These are phyloP conservation scores for Epinephelus lanceolatus DNA, from an alignment of 2,113 vertebrate species.

Conservation along the genomic window DNA sequence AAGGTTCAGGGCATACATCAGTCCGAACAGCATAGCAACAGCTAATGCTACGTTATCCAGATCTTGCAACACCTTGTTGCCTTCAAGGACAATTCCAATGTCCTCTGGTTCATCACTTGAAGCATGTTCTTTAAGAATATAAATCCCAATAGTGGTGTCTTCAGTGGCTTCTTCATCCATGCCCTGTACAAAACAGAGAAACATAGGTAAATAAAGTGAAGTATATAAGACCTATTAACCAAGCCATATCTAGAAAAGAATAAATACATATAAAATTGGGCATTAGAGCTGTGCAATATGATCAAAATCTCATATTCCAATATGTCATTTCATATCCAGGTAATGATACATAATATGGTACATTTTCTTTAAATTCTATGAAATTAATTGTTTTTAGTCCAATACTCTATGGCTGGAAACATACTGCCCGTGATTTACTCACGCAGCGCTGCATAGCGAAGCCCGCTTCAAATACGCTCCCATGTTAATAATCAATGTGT, in stretches of 20 bases:
- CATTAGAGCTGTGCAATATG: no score
- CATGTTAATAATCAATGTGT: no score
- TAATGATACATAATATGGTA: no score
- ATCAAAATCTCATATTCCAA: no score
- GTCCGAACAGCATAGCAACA: slow-evolving; percentile 13
- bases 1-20: slow-evolving; percentile 3
- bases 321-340: no score
- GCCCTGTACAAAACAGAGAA: not conserved
- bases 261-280: not conserved
- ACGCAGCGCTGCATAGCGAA: no score
- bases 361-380: no score
- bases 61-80: slow-evolving; percentile 15
- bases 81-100: slow-evolving; percentile 26
- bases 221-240: not conserved
- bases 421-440: no score
- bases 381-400: no score
- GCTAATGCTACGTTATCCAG: slow-evolving; percentile 25
- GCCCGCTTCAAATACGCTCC: no score
- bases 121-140: slow-evolving; percentile 14
- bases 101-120: slow-evolving; percentile 5
- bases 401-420: no score
- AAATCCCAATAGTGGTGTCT: slow-evolving; percentile 8
- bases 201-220: not conserved
- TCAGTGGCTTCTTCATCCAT: slow-evolving; percentile 1
- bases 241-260: not conserved